These are phyloP conservation scores for Nemapogon koenigi DNA, from an alignment of 2,888 invertebrate species.

Conservation along the genomic window DNA sequence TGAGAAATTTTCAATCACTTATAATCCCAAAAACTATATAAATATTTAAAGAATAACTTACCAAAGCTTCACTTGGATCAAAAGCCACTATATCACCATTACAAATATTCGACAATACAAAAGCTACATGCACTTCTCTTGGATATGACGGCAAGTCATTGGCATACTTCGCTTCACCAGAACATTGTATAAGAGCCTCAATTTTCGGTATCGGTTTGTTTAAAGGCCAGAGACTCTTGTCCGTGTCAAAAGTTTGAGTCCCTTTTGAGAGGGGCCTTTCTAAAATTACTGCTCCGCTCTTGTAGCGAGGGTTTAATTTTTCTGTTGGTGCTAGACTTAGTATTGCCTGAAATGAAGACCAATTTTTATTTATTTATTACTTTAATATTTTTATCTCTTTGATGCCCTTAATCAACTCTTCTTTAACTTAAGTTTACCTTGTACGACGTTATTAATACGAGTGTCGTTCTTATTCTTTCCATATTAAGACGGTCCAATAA, in stretches of 20 bases:
- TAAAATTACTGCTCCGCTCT: conserved; percentile 60
- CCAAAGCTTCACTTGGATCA: conserved; percentile 68
- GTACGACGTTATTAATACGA: too few relatives aligned
- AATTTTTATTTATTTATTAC: not conserved
- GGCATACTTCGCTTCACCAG: conserved; percentile 72
- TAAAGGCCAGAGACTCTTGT: conserved; percentile 73
- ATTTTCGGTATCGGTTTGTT: conserved; percentile 76
- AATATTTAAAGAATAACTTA: too few relatives aligned
- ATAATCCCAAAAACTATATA: too few relatives aligned
- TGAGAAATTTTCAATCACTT: too few relatives aligned
- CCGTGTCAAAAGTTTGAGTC: conserved; percentile 73
- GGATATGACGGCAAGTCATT: conserved; percentile 64
- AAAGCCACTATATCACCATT: conserved; percentile 64
- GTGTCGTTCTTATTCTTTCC: too few relatives aligned
- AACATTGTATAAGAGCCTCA: conserved; percentile 69
- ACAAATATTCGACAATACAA: conserved; percentile 62
- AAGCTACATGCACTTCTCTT: conserved; percentile 72
- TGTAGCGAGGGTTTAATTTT: conserved; percentile 41
- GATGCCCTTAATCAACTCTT: too few relatives aligned
- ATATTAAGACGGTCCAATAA: too few relatives aligned
- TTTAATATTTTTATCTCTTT: too few relatives aligned
- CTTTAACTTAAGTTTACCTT: too few relatives aligned
- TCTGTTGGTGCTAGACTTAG: conserved; percentile 53
- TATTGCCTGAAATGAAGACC: conserved; percentile 46
- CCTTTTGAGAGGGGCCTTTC: conserved; percentile 71